Base-by-base conservation (phyloP, 2,797 vertebrate genomes). In the Melanotaenia boesemani region DNA sequence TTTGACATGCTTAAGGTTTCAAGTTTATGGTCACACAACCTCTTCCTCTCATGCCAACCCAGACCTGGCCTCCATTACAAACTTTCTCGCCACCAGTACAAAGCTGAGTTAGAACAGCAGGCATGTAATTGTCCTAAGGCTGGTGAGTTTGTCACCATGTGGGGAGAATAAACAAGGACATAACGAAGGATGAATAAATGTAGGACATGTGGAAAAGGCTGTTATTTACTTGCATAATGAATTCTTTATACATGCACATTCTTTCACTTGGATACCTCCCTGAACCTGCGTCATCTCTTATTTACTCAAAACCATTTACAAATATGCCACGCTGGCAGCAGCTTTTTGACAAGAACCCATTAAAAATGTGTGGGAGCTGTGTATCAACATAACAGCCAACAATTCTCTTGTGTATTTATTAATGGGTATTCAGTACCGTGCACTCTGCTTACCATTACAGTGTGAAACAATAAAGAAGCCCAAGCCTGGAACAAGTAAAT, bases 351-450 rank as follows among this genome's bases (percentile, higher is more conserved):
- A 77, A 63, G 63, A 44, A 62, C 60, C 73, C 57, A 77, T 90
- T 89, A 59, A 71, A 74, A 78, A 72, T 46, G 61, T 84, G 81
- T 80, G 55, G 70, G 79, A 50, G 79, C 59, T 52, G 67, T 64
- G 71, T 62, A 59, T 79, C 61, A 56, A 63, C 39, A 66, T 6
- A 67, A 58, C 71, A 73, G 59, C 60, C 41, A n/a, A 60, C 61
- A 52, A 74, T 32, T 85, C 80, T 75, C 65, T 62, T 58, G 74
- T 79, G 67, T 72, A 74, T 82, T 82, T 77, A 80, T 82, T 82
- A 86, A 72, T 77, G 73, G 73, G 56, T 75, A 77, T 90, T 88
- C 76, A 88, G 86, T 76, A 77, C 76, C 6, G 48, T 12, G 16
- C 56, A 34, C 75, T 86, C 64, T 22, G 41, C 80, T 87, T 79